These are phyloP conservation scores for Balaeniceps rex DNA, from an alignment of 2,113 vertebrate genomes.

Conservation along the genomic window DNA sequence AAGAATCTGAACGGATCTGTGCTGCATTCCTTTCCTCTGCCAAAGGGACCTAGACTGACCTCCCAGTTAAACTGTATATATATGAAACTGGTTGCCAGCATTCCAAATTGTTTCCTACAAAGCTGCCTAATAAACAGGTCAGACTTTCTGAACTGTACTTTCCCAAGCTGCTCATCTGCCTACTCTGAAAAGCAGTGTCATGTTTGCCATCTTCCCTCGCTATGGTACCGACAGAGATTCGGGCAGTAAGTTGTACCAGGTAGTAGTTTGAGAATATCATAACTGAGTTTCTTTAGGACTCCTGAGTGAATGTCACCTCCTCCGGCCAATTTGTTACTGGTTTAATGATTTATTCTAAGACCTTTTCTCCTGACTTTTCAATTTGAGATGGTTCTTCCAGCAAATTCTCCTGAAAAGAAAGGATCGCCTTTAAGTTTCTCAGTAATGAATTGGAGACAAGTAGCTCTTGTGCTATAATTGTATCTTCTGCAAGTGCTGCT, in stretches of 20 bases:
- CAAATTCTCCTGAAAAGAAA: neutral
- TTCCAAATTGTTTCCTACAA: neutral
- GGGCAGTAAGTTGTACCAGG: neutral
- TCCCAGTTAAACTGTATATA: neutral
- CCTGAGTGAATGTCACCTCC: neutral
- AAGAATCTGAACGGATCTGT: neutral
- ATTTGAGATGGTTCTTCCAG: neutral
- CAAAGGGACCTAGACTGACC: neutral
- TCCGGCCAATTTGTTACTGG: neutral
- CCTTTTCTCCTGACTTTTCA: neutral
- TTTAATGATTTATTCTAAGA: neutral
- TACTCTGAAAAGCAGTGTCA: neutral
- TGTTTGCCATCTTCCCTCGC: neutral
- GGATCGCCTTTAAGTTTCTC: neutral
- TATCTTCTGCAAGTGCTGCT: neutral
- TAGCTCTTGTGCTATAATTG: neutral
- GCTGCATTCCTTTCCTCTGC: neutral
- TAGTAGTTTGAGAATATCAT: neutral
- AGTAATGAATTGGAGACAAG: neutral
- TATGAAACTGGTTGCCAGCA: neutral
- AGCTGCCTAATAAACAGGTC: neutral
- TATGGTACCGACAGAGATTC: neutral
- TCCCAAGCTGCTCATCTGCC: neutral
- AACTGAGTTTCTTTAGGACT: neutral
- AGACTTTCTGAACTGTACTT: neutral